Base-by-base conservation (phyloP, 2,888 invertebrate species). In the Calephelis perditalis region DNA sequence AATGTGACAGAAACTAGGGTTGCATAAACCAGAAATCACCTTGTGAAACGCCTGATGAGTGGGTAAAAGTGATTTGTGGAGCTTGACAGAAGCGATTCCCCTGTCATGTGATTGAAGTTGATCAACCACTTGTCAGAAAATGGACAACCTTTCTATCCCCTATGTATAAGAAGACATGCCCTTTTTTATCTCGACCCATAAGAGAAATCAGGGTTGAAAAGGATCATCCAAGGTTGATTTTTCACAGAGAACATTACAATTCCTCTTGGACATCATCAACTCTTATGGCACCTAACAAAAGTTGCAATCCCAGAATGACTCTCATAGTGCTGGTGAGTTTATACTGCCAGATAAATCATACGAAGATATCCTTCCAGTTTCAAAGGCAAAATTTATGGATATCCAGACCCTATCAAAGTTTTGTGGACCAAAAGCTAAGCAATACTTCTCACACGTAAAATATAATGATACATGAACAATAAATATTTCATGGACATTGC, bases 191-290 rank as follows among this genome's bases (percentile, higher is more conserved):
- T 62, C 65, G 66, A 65, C 66, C 68, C 63, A 65, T 67, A 61
- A 65, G 67, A 64, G 66, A 66, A 65, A 66, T 69, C 57, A 66
- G 62, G 61, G 65, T 65, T 62, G 67, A 65, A 63, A 67, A 66
- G 57, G 62, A 65, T 62, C 67, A 69, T 66, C 67, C 63, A 63
- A 65, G 64, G 62, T 61, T 67, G 6, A 62, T 65, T 66, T 68
- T 68, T 65, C 62, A 68, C 44, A 64, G 67, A 66, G 63, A 54
- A 35, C 49, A 11, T 37, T 55, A 36, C 37, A 56, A 37, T 56
- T 36, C 12, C 1, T 8, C n/a, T 12, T 55, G n/a, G 55, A 37
- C 55, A 35, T 57, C 44, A 35, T 12, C 61, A 43, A 15, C 49
- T 49, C n/a, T 40, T n/a, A 54, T 44, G 59, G 54, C 44, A 44